These are phyloP conservation scores for Chrysolina americana DNA, from an alignment of 2,888 invertebrate genomes.

Conservation along the genomic window DNA sequence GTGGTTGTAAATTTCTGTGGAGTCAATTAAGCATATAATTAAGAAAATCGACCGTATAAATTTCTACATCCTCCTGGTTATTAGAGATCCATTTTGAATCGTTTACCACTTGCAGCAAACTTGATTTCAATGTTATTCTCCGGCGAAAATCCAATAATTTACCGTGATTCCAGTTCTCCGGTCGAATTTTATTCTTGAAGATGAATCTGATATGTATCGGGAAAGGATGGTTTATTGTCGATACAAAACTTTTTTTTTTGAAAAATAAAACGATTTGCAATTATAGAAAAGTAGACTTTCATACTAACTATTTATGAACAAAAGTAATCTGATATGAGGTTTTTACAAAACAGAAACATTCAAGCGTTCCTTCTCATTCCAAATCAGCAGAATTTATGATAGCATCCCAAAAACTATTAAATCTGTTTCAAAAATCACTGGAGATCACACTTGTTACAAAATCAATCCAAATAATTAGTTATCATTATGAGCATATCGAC, in stretches of 20 bases:
- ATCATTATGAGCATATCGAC: too few relatives aligned
- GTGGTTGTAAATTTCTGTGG: constrained; percentile 43
- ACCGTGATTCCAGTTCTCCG: constrained; percentile 8
- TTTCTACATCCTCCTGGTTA: constrained; percentile 47
- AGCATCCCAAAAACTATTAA: too few relatives aligned
- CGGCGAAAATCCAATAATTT: constrained; percentile 6
- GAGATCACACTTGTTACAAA: too few relatives aligned
- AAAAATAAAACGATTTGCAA: too few relatives aligned
- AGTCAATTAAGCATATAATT: constrained; percentile 51
- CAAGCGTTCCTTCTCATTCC: too few relatives aligned
- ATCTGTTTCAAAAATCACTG: too few relatives aligned
- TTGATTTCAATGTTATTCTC: constrained; percentile 22
- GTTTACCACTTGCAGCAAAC: constrained; percentile 30
- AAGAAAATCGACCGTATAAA: constrained; percentile 50
- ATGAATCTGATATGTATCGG: neutral
- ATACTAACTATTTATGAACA: too few relatives aligned
- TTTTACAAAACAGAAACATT: too few relatives aligned
- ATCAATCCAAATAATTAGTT: too few relatives aligned
- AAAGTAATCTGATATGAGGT: too few relatives aligned
- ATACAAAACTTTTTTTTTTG: neutral
- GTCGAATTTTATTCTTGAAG: neutral
- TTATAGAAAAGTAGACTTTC: too few relatives aligned
- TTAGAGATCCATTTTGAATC: constrained; percentile 32
- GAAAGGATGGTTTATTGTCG: neutral
- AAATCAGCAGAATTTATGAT: too few relatives aligned